Percentiles rank a stretch among this genome's conserved stretches.
Evolutionary conservation across 2,888 invertebrate genomes (phyloP).

Genomic region (Metopia argyrocephala): DNA sequence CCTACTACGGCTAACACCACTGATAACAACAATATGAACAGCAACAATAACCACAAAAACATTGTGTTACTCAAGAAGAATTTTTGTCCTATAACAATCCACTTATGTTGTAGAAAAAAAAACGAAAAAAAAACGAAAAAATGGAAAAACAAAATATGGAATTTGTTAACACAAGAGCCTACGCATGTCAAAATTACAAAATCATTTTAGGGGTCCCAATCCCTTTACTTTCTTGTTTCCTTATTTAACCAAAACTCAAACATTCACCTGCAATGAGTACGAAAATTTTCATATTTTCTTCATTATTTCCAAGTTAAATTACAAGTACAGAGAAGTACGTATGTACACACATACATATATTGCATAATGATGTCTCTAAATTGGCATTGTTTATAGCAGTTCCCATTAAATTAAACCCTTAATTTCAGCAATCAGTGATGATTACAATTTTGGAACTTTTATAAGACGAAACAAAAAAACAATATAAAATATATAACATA

Average conservation of each 20-base stretch:
- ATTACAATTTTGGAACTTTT: no score
- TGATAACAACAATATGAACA: constrained; percentile 44
- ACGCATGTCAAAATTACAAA: constrained; percentile 63
- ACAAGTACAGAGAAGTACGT: no score
- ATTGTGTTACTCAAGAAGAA: not conserved
- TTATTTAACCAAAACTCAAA: constrained; percentile 1
- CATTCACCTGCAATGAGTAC: not conserved
- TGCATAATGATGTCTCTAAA: constrained; percentile 31
- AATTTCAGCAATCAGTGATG: no score
- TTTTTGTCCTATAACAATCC: constrained; percentile 28
- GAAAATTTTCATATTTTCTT: constrained; percentile 20
- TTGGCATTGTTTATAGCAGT: constrained; percentile 14
- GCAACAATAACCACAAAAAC: constrained; percentile 21
- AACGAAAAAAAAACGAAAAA: not conserved
- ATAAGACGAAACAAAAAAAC: no score
- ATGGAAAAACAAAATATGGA: constrained; percentile 26
- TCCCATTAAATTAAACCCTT: not conserved
- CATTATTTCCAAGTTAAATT: constrained; percentile 3
- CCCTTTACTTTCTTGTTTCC: no score
- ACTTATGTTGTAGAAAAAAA: constrained; percentile 41
- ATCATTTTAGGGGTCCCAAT: constrained; percentile 36
- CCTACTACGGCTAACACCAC: constrained; percentile 20
- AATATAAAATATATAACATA: no score
- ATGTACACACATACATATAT: no score
- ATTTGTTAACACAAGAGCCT: constrained; percentile 60